phyloP scores from a whole-genome alignment of 2,888 invertebrate genomes.

The Phyllotreta striolata region DNA sequence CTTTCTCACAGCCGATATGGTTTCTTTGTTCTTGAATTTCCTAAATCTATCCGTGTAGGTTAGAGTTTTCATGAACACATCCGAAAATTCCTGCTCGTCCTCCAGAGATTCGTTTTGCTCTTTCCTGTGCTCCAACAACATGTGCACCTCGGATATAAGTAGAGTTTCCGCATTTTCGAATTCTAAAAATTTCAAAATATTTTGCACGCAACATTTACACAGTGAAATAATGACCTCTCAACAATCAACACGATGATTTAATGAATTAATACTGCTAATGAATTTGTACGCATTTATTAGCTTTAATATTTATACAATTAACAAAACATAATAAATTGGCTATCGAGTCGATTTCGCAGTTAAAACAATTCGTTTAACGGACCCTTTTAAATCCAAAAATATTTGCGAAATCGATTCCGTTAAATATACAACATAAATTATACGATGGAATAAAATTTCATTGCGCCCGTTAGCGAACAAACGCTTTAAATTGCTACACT shows the following conservation, averaged over 20 bases:
- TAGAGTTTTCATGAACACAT: constrained; percentile 97
- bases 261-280: constrained; percentile 29
- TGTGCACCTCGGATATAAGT: constrained; percentile 93
- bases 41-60: constrained; percentile 96
- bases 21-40: constrained; percentile 98
- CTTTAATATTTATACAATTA: too few relatives aligned
- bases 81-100: constrained; percentile 97
- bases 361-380: too few relatives aligned
- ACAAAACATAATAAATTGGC: background rate
- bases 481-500: too few relatives aligned
- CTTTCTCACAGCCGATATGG: constrained; percentile 95
- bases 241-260: constrained; percentile 32
- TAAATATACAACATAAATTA: too few relatives aligned
- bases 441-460: too few relatives aligned
- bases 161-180: constrained; percentile 99
- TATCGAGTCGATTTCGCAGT: too few relatives aligned
- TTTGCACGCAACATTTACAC: too few relatives aligned
- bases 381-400: too few relatives aligned
- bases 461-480: too few relatives aligned
- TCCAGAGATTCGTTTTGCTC: constrained; percentile 98
- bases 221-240: too few relatives aligned
- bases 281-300: too few relatives aligned
- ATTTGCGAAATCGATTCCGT: too few relatives aligned
- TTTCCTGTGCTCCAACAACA: constrained; percentile 96
- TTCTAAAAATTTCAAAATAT: constrained; percentile 66